Evolutionary conservation across 2,888 invertebrate genomes (phyloP).

Genomic region (Apamea crenata): DNA sequence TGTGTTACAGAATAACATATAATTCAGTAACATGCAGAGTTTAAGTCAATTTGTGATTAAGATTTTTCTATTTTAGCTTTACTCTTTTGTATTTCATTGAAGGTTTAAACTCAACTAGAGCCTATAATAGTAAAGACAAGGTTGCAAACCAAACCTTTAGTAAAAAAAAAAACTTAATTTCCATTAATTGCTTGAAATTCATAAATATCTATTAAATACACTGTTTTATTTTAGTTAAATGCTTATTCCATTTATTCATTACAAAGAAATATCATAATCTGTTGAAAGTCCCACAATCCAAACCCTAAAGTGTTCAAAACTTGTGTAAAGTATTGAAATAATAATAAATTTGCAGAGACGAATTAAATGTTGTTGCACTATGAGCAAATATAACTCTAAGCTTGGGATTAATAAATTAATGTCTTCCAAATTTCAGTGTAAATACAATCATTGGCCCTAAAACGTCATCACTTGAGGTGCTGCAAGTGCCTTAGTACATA

Average conservation of each 20-base stretch:
- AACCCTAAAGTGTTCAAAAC: not conserved
- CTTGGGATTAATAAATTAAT: slow-evolving; percentile 60
- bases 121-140: not conserved
- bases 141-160: not conserved
- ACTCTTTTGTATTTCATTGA: not conserved
- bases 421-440: slow-evolving; percentile 61
- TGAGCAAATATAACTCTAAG: slow-evolving; percentile 61
- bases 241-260: not conserved
- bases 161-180: not conserved
- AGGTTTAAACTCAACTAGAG: not conserved
- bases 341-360: slow-evolving; percentile 51
- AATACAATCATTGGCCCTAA: slow-evolving; percentile 53
- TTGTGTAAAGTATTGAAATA: slow-evolving; percentile 7
- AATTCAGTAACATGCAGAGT: not conserved
- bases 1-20: not conserved
- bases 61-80: not conserved
- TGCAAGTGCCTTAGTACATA: slow-evolving; percentile 13
- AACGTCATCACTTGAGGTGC: slow-evolving; percentile 29
- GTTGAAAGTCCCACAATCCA: not conserved
- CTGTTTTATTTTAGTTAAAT: not conserved
- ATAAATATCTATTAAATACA: not conserved
- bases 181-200: not conserved
- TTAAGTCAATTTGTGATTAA: not conserved
- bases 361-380: slow-evolving; percentile 57
- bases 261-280: not conserved